A percentile compares a stretch with the other conserved stretches of the same genome.
Evolutionary conservation across 2,888 invertebrate genomes (phyloP).

Genomic region (Nineta flava): DNA sequence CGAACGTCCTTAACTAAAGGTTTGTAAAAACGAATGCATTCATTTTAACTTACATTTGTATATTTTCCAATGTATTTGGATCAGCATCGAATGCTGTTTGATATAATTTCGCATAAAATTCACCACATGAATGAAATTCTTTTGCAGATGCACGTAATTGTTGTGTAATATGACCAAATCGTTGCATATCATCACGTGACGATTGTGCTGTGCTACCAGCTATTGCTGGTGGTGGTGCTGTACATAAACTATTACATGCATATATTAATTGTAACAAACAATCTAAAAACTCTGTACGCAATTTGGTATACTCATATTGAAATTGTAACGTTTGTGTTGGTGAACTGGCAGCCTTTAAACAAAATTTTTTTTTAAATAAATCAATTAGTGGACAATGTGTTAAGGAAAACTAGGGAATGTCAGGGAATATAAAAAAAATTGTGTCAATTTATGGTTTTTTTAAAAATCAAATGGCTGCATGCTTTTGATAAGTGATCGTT

Average conservation of each 20-base stretch:
- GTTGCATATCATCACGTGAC: conserved; percentile 59
- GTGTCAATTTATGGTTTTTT: too few relatives aligned
- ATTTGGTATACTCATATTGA: conserved; percentile 58
- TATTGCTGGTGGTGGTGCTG: conserved; percentile 86
- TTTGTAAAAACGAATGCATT: not conserved
- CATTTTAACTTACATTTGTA: conserved; percentile 38
- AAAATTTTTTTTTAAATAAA: not conserved
- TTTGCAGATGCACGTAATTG: conserved; percentile 61
- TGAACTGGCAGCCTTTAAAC: conserved; percentile 46
- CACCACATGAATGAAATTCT: conserved; percentile 54
- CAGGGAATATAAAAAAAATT: too few relatives aligned
- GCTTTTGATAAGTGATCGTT: too few relatives aligned
- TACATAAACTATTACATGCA: conserved; percentile 61
- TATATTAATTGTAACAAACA: conserved; percentile 44
- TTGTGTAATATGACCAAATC: conserved; percentile 63
- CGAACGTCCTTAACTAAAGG: too few relatives aligned
- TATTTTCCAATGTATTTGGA: conserved; percentile 55
- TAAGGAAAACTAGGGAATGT: too few relatives aligned
- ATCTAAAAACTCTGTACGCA: conserved; percentile 61
- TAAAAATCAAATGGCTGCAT: too few relatives aligned
- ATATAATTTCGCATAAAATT: conserved; percentile 59
- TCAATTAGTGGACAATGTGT: too few relatives aligned
- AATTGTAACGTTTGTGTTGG: conserved; percentile 48
- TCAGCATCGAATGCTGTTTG: conserved; percentile 79
- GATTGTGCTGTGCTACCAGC: conserved; percentile 68